A percentile compares a stretch with the other conserved stretches of the same genome.
phyloP scores from a whole-genome alignment of 1,140 invertebrate species.

The Phenacoccus solenopsis region DNA sequence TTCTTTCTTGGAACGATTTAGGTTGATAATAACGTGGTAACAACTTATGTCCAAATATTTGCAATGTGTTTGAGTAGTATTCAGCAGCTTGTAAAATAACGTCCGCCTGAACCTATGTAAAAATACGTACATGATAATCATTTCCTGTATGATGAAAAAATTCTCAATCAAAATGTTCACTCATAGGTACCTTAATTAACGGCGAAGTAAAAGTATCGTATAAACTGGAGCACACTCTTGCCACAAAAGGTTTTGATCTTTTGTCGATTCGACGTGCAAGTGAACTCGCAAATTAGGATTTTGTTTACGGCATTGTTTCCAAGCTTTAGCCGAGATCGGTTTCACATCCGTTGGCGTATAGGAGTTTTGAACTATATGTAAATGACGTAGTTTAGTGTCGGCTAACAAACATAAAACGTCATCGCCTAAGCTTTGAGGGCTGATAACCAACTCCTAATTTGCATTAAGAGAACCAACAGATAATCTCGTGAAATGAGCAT shows the following conservation, averaged over 20 bases:
- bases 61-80: conserved; percentile 42
- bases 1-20: conserved; percentile 47
- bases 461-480: not conserved
- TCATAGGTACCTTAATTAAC: conserved; percentile 34
- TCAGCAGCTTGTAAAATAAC: conserved; percentile 41
- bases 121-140: no score
- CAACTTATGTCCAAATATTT: conserved; percentile 46
- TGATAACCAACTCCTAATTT: conserved; percentile 49
- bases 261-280: conserved; percentile 28
- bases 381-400: conserved; percentile 50
- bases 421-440: conserved; percentile 68
- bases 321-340: conserved; percentile 30
- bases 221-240: conserved; percentile 39
- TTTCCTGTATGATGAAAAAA: not conserved
- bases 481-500: not conserved
- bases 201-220: conserved; percentile 38
- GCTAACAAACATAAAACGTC: conserved; percentile 56
- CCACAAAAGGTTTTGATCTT: conserved; percentile 36
- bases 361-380: conserved; percentile 65
- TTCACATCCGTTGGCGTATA: conserved; percentile 27
- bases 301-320: conserved; percentile 31
- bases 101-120: conserved; percentile 35
- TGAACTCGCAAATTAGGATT: conserved; percentile 35
- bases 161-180: not conserved
- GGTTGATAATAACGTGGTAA: conserved; percentile 45